phyloP scores from a whole-genome alignment of 2,113 vertebrate genomes.

The Marmota flaviventris region DNA sequence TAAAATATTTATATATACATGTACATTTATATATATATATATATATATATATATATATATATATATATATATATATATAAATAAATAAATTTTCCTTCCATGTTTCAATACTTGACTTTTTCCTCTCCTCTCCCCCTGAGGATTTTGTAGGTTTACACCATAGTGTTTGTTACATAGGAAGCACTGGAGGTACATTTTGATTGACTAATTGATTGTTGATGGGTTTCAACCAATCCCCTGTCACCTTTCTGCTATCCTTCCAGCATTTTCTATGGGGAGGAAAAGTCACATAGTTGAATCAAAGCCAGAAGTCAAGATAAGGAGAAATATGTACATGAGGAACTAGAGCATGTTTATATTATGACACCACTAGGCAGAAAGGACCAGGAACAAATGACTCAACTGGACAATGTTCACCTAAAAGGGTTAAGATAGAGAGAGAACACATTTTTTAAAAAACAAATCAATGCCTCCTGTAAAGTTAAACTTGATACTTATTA shows the following conservation, averaged over 20 bases:
- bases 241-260: not conserved
- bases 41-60: too few relatives aligned
- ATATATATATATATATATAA: too few relatives aligned
- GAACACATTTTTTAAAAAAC: not conserved
- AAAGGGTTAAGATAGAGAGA: not conserved
- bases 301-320: not conserved
- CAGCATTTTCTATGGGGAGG: not conserved
- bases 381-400: not conserved
- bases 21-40: not conserved
- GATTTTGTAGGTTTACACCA: not conserved
- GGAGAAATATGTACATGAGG: not conserved
- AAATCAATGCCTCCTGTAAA: not conserved
- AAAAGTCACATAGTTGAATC: conserved; percentile 15
- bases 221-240: not conserved
- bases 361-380: not conserved
- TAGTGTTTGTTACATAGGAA: not conserved
- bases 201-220: not conserved
- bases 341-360: not conserved
- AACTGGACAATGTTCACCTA: not conserved
- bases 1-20: too few relatives aligned
- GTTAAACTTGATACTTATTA: not conserved
- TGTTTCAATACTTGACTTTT: conserved; percentile 1
- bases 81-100: not conserved
- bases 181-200: not conserved
- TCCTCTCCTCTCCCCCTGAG: not conserved